Percentiles rank a stretch among this genome's conserved stretches.
phyloP scores from a whole-genome alignment of 2,113 vertebrate species.

The Plecotus auritus region DNA sequence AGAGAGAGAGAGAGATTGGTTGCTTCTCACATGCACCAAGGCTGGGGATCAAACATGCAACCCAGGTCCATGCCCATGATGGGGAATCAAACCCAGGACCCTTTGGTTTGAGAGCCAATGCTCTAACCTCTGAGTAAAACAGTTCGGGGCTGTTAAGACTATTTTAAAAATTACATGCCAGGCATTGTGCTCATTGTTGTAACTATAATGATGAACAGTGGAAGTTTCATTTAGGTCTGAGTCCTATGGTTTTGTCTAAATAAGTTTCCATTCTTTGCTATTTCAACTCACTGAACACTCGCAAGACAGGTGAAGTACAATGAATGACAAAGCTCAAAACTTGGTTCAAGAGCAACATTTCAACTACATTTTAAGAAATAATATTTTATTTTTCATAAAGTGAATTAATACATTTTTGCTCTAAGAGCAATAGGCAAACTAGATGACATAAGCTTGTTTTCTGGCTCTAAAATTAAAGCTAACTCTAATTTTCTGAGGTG shows the following conservation, averaged over 20 bases:
- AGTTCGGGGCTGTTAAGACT: not conserved
- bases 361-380: conserved; percentile 3
- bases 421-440: not conserved
- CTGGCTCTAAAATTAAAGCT: not conserved
- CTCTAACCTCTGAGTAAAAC: no score
- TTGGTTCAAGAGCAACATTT: not conserved
- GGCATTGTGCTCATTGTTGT: not conserved
- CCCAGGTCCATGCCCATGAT: no score
- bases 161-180: not conserved
- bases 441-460: not conserved
- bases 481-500: not conserved
- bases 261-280: not conserved
- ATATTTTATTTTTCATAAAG: conserved; percentile 24
- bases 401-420: not conserved
- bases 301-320: not conserved
- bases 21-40: no score
- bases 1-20: no score
- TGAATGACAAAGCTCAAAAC: not conserved
- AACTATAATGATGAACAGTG: not conserved
- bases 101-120: no score
- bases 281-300: not conserved
- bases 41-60: no score
- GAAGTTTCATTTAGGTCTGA: not conserved
- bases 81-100: no score
- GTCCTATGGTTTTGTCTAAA: not conserved